Base-by-base conservation (phyloP, 2,113 vertebrate species). In the Phrynosoma platyrhinos region DNA sequence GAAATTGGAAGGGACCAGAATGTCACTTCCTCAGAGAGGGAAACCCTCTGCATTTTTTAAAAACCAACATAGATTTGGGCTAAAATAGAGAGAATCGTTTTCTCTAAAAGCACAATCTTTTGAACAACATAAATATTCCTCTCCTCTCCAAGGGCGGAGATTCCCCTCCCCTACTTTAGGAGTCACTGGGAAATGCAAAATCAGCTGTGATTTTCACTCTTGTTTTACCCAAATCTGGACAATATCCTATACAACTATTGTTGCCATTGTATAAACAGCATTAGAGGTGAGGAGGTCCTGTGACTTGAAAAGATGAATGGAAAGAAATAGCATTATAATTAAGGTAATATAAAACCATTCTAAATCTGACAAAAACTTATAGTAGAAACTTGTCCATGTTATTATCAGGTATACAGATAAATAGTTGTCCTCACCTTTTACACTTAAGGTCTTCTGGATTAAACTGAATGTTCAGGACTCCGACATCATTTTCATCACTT, bases 391-490 rank as follows among this genome's bases (percentile, higher is more conserved):
- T 32, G 47, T 52, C 18, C 53, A 75, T 2, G 47, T 5, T 58
- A 20, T 58, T 72, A n/a, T 62, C 27, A 58, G 30, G 68, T 21
- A 5, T 13, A 42, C 25, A 53, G 36, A 53, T 32, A 16, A 40
- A 58, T 1, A n/a, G 91, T 86, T 12, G 13, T 83, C 55, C 82
- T 14, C 92, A 97, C 97, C 97, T 96, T 95, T 97, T 97, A 82
- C 92, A 94, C 72, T 94, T 97, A 53, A 94, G 91, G 66, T 97
- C 96, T 91, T 96, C 94, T 42, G 96, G 93, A 79, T 94, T 91
- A 87, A 96, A 97, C 74, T 97, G 97, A 89, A 97, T 97, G 90
- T 96, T 97, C 95, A 97, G 91, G 27, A 96, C 92, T 78, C 94
- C 96, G 9, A 93, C 91, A 90, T 32, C 84, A 79, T 89, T 84